Evolutionary conservation across 2,113 vertebrate species (phyloP).

Genomic region (Sprattus sprattus): DNA sequence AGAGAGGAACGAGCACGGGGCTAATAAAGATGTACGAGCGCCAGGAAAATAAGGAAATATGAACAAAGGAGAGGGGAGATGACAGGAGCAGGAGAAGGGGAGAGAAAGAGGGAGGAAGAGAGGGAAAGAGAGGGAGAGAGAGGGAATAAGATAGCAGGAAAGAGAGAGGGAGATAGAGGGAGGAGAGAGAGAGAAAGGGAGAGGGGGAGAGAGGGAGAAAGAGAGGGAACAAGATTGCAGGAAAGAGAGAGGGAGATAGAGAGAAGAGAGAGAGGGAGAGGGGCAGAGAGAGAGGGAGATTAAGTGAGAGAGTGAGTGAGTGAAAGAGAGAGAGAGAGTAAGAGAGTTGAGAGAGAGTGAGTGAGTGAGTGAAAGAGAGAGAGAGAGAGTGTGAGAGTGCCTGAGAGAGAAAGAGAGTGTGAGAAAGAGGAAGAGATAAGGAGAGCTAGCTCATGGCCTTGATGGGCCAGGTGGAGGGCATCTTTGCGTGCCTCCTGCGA

Average conservation of each 20-base stretch:
- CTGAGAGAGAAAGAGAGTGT: too few relatives aligned
- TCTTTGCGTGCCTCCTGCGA: constrained; percentile 11
- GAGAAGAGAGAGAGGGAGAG: not conserved
- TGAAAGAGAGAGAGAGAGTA: constrained; percentile 7
- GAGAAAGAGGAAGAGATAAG: not conserved
- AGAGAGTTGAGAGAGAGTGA: constrained; percentile 20
- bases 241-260: not conserved
- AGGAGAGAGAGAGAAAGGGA: not conserved
- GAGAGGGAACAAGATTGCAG: constrained; percentile 28
- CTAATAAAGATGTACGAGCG: constrained; percentile 51
- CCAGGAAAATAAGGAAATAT: constrained; percentile 45
- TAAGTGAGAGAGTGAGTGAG: not conserved
- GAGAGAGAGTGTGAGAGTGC: not conserved
- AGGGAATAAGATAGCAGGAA: constrained; percentile 27
- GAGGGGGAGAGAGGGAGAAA: not conserved
- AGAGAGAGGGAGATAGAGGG: constrained; percentile 20
- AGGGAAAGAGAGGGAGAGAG: not conserved
- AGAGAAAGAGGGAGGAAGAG: not conserved
- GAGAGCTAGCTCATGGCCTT: constrained; percentile 30
- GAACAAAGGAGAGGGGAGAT: constrained; percentile 18
- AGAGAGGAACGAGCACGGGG: constrained; percentile 35
- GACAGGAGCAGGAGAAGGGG: not conserved
- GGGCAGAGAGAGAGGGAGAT: not conserved
- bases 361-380: not conserved
- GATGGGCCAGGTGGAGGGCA: constrained; percentile 17